Conservation (phyloP, 2,797 vertebrate species). For the Heliangelus exortis region DNA sequence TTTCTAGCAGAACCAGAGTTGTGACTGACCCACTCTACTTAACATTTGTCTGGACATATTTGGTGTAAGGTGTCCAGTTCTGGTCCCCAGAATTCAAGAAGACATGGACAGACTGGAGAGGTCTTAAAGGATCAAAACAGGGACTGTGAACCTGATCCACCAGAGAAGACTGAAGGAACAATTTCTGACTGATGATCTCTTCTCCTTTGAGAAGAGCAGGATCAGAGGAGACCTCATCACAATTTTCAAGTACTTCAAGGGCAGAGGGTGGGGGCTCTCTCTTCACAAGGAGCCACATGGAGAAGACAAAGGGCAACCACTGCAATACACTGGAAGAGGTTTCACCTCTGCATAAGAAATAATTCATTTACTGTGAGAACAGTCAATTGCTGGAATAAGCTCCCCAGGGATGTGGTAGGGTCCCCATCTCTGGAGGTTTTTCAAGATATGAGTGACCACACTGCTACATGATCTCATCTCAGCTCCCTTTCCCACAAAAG, state of each 20-base stretch:
- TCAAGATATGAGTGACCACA: not conserved
- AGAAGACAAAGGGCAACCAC: not conserved
- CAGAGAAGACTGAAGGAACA: not conserved
- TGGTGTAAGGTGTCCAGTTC: not conserved
- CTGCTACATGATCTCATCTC: not conserved
- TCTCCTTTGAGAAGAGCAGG: not conserved
- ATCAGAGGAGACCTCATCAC: not conserved
- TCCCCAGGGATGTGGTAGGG: not conserved
- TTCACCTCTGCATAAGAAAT: not conserved
- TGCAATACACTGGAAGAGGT: not conserved
- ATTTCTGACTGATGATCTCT: not conserved
- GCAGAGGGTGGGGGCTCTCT: not conserved
- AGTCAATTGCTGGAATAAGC: not conserved
- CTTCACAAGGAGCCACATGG: not conserved
- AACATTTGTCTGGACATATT: fast-evolving
- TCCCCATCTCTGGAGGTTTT: not conserved
- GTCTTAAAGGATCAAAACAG: not conserved
- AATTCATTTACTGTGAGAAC: not conserved
- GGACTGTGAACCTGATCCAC: not conserved
- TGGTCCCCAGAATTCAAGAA: not conserved
- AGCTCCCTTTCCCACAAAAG: not conserved
- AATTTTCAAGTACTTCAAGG: not conserved
- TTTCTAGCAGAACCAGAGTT: not conserved
- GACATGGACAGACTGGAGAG: not conserved
- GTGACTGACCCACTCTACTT: not conserved